Conservation (phyloP, 2,113 vertebrate genomes). For the Clarias magur region DNA sequence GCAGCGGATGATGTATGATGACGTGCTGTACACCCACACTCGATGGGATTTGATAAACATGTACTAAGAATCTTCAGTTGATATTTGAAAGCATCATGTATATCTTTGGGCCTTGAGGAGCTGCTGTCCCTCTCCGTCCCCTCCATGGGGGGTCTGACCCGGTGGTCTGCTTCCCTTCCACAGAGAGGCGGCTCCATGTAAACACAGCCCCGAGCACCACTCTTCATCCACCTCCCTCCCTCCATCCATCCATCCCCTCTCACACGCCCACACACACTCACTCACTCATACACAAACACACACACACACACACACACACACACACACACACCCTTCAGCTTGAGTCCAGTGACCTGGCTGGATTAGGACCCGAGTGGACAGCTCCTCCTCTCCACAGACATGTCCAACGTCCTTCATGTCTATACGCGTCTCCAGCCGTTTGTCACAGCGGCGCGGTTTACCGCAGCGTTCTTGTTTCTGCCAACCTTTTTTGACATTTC, state of each 20-base stretch:
- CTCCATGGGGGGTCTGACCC: slow-evolving; percentile 58
- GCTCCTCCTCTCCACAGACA: background rate
- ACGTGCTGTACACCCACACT: background rate
- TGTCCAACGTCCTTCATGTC: background rate
- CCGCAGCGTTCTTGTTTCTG: slow-evolving; percentile 8
- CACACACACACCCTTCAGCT: slow-evolving; percentile 15
- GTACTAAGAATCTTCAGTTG: background rate
- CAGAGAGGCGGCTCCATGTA: slow-evolving; percentile 54
- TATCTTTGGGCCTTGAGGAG: background rate
- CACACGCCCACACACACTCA: background rate
- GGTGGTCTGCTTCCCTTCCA: slow-evolving; percentile 52
- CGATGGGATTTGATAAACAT: background rate
- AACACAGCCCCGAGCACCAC: slow-evolving; percentile 47
- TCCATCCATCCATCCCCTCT: slow-evolving; percentile 12
- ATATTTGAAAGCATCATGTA: background rate
- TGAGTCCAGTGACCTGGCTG: slow-evolving; percentile 17
- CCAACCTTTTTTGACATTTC: slow-evolving; percentile 23
- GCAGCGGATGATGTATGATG: background rate
- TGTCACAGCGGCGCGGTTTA: slow-evolving; percentile 15
- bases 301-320: background rate
- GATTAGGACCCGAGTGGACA: slow-evolving; percentile 4
- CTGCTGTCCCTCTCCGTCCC: slow-evolving; percentile 34
- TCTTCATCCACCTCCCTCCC: slow-evolving; percentile 32
- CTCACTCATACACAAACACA: slow-evolving; percentile 9
- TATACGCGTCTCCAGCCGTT: slow-evolving; percentile 6